Percentiles rank a stretch among this genome's conserved stretches.
These are phyloP conservation scores for Orchesella flavescens DNA, from an alignment of 2,888 invertebrate species.

Conservation along the genomic window DNA sequence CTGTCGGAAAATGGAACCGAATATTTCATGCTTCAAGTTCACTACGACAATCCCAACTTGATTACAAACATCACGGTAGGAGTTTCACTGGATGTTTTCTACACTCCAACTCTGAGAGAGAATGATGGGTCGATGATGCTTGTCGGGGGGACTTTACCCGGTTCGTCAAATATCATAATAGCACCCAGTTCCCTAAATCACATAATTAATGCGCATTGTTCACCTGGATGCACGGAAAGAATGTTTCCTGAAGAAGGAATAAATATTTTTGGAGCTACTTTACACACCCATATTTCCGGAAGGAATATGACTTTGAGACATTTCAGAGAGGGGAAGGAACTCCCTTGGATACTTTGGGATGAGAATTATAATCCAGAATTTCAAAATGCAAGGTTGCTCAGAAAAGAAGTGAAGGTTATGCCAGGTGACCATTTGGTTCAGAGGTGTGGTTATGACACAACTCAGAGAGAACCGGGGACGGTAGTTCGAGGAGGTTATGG, in stretches of 20 bases:
- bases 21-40: constrained; percentile 21
- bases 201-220: constrained; percentile 4
- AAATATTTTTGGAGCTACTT: not conserved
- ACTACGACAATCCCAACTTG: constrained; percentile 42
- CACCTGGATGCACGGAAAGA: not conserved
- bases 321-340: constrained; percentile 22
- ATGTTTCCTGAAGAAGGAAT: constrained; percentile 23
- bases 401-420: constrained; percentile 15
- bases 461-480: constrained; percentile 15
- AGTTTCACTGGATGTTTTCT: constrained; percentile 22
- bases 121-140: not conserved
- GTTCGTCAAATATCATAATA: constrained; percentile 4
- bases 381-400: constrained; percentile 20
- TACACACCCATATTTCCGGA: constrained; percentile 35
- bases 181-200: constrained; percentile 35
- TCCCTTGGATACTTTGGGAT: constrained; percentile 42
- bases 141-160: constrained; percentile 3
- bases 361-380: constrained; percentile 41
- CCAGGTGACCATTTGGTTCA: constrained; percentile 47
- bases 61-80: not conserved
- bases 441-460: constrained; percentile 42
- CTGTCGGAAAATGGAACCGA: not conserved
- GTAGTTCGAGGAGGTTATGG: constrained; percentile 33
- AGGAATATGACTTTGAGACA: not conserved
- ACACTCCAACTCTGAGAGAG: constrained; percentile 35